Base-by-base conservation (phyloP, 2,888 invertebrate species). In the Taphrorychus bicolor region DNA sequence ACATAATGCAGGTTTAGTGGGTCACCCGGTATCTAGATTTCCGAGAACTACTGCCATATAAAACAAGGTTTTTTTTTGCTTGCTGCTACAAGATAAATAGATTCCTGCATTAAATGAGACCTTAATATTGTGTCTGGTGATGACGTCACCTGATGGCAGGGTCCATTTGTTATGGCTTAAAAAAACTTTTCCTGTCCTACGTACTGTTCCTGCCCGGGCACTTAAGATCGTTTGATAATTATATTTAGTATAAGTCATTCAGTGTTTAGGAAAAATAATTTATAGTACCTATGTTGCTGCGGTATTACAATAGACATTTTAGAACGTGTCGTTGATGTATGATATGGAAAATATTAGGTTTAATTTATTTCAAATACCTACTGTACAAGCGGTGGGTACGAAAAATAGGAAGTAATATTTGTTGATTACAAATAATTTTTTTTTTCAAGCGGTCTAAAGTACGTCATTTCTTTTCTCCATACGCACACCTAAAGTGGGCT, bases 211-310 rank as follows among this genome's bases (percentile, higher is more conserved):
- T 59, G 41, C 68, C 63, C 59, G 59, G 54, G 58, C 68, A 68
- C 68, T 68, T 68, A 48, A 68, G 68, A 68, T 68, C 68, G 49
- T 40, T 18, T 17, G 68, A 68, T 68, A 68, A 68, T 62, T 56
- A 53, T 52, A 41, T 68, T 68, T 68, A 68, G 68, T 59, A 68
- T 68, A 63, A 68, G 59, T 68, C 68, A 68, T 54, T 32, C 53
- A 5, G 22, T 16, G 18, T 58, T 58, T 63, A 63, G 54, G 62
- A 63, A 56, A 68, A 63, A 68, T 68, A 63, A 62, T 63, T 68
- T 62, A 68, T 62, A 23, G 59, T 42, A 59, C 19, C 59, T n/a
- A n/a, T n/a, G n/a, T 53, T 53, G 59, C 59, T 59, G 9, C 45
- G 42, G 45, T 40, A 48, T n/a, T 42, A 58, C 65, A 59, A 59